Base-by-base conservation (phyloP, 2,797 vertebrate genomes). In the Xiphorhynchus erythropygius region DNA sequence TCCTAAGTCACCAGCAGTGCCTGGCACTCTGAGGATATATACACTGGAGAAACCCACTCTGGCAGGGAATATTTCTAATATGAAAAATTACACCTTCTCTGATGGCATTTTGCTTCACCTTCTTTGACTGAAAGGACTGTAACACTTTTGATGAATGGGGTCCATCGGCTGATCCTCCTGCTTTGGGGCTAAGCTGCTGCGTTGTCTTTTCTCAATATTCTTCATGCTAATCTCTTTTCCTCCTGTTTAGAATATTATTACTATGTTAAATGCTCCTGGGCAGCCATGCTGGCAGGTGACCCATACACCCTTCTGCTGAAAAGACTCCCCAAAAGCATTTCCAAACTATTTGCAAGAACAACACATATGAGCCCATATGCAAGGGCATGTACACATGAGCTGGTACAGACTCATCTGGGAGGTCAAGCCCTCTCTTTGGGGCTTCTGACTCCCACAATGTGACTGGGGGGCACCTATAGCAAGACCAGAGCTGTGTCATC, bases 321-420 rank as follows among this genome's bases (percentile, higher is more conserved):
- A 80, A 77, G 35, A n/a, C 13, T 63, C 41, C 9, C 23, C 15
- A 2, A 37, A 90, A 92, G 11, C 23, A 60, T 42, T 75, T 88
- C 18, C 47, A 73, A 89, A 42, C 33, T 25, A 21, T 71, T 62
- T 70, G 23, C 37, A 71, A 64, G n/a, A 35, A n/a, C 2, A 2
- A 15, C 14, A 24, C 0, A 0, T 12, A 21, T 10, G 10, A 80
- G 22, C 13, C 24, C 25, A 6, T 18, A 4, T 7, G 4, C 17
- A 13, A 1, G 9, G 30, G 13, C 35, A 33, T 0, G 12, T 10
- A 28, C 0, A 1, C 13, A 44, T 44, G 44, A 28, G 17, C 21
- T 0, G 3, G 50, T 24, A 39, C 13, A 47, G 56, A 35, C 22
- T 37, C n/a, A 63, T 13, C 6, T 5, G 5, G 52, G 32, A 70